Evolutionary conservation across 1,140 invertebrate species (phyloP), one percentile per base, ranked within the genome.

Genomic region (Phymorhynchus buccinoides): DNA sequence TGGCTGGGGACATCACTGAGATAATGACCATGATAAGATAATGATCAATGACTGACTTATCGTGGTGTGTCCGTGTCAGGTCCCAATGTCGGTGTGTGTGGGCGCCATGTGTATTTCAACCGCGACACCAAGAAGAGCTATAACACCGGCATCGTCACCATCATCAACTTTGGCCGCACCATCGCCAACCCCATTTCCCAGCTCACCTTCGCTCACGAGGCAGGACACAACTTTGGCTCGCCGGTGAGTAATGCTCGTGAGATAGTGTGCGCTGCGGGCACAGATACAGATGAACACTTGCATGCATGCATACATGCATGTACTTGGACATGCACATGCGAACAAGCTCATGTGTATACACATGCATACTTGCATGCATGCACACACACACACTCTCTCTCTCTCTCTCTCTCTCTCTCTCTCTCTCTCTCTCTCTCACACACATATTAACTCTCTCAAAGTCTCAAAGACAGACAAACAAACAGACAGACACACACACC

Each of bases 171-270:
- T 94, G 99, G 99, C 90, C 98, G 96, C 91, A 94, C 97, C 73
- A 98, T 99, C 32, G 90, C 92, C 12, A 88, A 98, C 97, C 84
- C 97, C 97, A 99, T 99, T 30, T 99, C 98, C 14, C 98, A 99
- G 92, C 94, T 99, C 27, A 99, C 99, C 14, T 94, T 99, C 85
- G 99, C 99, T 12, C 99, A 99, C 93, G 99, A 99, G 94, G 99
- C 99, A 91, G 99, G 99, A 6, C 99, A 99, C 91, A 99, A 99
- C 94, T 99, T 99, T 94, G 99, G 99, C 80, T 99, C 98, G 77
- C 89, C 91, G 30, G 91, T 92, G 90, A 88, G 91, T 22, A n/a
- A n/a, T n/a, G n/a, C n/a, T n/a, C n/a, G n/a, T n/a, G n/a, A n/a
- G n/a, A n/a, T n/a, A n/a, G n/a, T n/a, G n/a, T n/a, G n/a, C n/a